A percentile compares a stretch with the other conserved stretches of the same genome.
These are phyloP conservation scores for Lutraria lutraria DNA, from an alignment of 2,888 invertebrate species.

Conservation along the genomic window DNA sequence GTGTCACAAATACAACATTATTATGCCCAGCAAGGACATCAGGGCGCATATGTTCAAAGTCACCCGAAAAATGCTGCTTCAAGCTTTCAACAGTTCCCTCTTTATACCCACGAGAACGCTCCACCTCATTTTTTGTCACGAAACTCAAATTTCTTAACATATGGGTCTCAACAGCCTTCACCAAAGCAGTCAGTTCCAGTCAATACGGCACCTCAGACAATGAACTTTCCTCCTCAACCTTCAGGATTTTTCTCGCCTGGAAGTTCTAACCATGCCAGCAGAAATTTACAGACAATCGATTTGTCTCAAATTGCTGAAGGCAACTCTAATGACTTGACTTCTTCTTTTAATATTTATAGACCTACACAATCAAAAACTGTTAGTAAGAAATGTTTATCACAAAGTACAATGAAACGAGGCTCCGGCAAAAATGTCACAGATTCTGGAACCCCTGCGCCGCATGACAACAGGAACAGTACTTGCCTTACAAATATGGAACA, in stretches of 20 bases:
- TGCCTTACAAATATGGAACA: neutral
- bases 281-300: slow-evolving; percentile 34
- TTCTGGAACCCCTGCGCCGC: neutral
- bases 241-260: slow-evolving; percentile 11
- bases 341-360: slow-evolving; percentile 12
- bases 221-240: neutral
- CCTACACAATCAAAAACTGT: slow-evolving; percentile 24
- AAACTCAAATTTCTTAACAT: slow-evolving; percentile 28
- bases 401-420: neutral
- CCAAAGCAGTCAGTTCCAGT: neutral
- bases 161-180: slow-evolving; percentile 5
- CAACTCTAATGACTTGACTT: neutral
- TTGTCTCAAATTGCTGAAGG: slow-evolving; percentile 36
- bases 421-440: neutral
- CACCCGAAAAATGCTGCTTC: neutral
- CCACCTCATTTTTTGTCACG: slow-evolving; percentile 16
- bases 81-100: neutral
- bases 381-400: neutral
- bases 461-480: neutral
- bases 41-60: neutral
- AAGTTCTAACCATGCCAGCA: neutral
- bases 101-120: too few relatives aligned
- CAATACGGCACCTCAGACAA: neutral
- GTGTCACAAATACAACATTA: neutral
- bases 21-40: neutral